phyloP scores from a whole-genome alignment of 2,113 vertebrate species.

The Otus sunia region DNA sequence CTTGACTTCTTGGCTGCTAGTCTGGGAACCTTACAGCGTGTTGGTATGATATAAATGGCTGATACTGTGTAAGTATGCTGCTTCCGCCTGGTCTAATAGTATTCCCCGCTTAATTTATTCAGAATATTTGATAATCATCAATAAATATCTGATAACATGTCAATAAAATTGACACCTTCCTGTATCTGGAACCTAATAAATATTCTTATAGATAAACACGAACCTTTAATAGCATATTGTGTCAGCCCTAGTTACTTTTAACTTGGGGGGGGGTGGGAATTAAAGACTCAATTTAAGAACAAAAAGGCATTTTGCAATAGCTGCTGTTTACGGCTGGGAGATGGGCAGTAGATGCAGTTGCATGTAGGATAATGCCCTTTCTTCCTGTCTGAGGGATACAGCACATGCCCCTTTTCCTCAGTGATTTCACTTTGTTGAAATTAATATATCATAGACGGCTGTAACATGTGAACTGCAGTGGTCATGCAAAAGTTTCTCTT shows the following conservation, averaged over 20 bases:
- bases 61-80: background rate
- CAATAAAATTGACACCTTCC: background rate
- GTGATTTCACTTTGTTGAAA: background rate
- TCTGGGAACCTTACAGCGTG: background rate
- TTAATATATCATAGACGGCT: background rate
- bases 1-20: background rate
- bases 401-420: background rate
- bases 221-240: background rate
- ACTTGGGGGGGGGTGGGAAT: background rate
- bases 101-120: background rate
- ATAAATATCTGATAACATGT: background rate
- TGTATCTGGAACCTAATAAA: background rate
- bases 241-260: background rate
- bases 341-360: background rate
- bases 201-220: background rate
- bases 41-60: background rate
- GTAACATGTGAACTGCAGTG: background rate
- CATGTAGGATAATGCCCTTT: no score
- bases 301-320: background rate
- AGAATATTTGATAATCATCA: background rate
- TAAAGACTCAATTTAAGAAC: background rate
- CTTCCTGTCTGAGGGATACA: background rate
- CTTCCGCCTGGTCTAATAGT: background rate
- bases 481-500: background rate
- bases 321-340: background rate